Percentiles rank a stretch among this genome's conserved stretches.
These are phyloP conservation scores for Trichopoda pennipes DNA, from an alignment of 2,888 invertebrate species.

Conservation along the genomic window DNA sequence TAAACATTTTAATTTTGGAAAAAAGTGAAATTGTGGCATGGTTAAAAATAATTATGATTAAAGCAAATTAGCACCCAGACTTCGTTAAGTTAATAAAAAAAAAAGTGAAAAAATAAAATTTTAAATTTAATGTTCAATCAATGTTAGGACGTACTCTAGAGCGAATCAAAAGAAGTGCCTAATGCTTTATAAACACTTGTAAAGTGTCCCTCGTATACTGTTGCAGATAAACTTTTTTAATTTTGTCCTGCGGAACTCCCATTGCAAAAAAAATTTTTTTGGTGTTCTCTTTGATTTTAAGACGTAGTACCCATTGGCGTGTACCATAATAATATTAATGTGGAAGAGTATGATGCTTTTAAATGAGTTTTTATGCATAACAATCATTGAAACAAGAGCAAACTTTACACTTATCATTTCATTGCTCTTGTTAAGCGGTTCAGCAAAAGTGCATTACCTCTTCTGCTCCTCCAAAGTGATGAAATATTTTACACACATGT, in stretches of 20 bases:
- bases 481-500: background rate
- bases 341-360: constrained; percentile 61
- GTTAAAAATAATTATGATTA: too few relatives aligned
- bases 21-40: too few relatives aligned
- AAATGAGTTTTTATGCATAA: constrained; percentile 65
- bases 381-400: constrained; percentile 65
- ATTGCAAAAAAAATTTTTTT: too few relatives aligned
- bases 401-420: constrained; percentile 59
- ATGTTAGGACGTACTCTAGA: too few relatives aligned
- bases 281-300: background rate
- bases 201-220: too few relatives aligned
- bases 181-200: too few relatives aligned
- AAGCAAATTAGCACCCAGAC: too few relatives aligned
- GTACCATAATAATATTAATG: constrained; percentile 19
- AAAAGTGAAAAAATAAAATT: too few relatives aligned
- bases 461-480: background rate
- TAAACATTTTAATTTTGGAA: too few relatives aligned
- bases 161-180: too few relatives aligned
- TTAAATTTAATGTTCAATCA: too few relatives aligned
- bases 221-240: background rate
- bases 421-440: constrained; percentile 49
- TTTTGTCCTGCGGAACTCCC: background rate
- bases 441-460: constrained; percentile 32
- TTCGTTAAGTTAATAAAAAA: too few relatives aligned
- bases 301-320: background rate